Base-by-base conservation (phyloP, 2,797 vertebrate genomes). In the Dendrocincla fuliginosa region DNA sequence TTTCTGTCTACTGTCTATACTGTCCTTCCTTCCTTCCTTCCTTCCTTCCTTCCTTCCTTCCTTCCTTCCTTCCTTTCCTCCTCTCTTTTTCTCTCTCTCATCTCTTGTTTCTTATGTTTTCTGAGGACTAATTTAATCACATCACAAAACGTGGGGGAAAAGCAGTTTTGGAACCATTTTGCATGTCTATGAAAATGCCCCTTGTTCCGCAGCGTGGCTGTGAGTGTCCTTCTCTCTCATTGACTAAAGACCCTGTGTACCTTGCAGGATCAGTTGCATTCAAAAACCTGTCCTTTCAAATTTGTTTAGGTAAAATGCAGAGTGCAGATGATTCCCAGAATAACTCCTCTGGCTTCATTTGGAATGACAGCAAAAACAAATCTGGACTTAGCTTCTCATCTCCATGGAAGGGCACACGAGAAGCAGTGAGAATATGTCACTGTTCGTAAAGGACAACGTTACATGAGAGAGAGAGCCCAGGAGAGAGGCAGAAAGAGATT, bases 211-310 rank as follows among this genome's bases (percentile, higher is more conserved):
- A 91, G 49, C 1, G 3, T 61, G 65, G 39, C 61, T 92, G 42
- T 20, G 56, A 83, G 68, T 13, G 94, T 81, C 95, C 94, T 96
- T 95, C 89, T 55, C 73, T 96, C 91, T 93, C 95, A 92, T 88
- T 93, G 91, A 93, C 87, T 92, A 76, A 68, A 91, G 91, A 49
- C 82, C 87, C 76, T 69, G 61, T 57, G 67, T 92, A 96, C 95
- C 92, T 96, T 91, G 92, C 95, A 94, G 95, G 95, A 97, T 96
- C 95, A 76, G 92, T 96, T 93, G 89, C 95, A 94, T 92, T 96
- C 93, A 89, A 85, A 96, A 94, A 91, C 89, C 94, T 96, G 93
- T 96, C 95, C 94, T 96, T 93, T 93, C 92, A 88, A 55, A 95
- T 94, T 94, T 95, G 93, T 95, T 96, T 94, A 96, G 93, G 95